These are phyloP conservation scores for Phaonia tiefii DNA, from an alignment of 2,888 invertebrate species.

Conservation along the genomic window DNA sequence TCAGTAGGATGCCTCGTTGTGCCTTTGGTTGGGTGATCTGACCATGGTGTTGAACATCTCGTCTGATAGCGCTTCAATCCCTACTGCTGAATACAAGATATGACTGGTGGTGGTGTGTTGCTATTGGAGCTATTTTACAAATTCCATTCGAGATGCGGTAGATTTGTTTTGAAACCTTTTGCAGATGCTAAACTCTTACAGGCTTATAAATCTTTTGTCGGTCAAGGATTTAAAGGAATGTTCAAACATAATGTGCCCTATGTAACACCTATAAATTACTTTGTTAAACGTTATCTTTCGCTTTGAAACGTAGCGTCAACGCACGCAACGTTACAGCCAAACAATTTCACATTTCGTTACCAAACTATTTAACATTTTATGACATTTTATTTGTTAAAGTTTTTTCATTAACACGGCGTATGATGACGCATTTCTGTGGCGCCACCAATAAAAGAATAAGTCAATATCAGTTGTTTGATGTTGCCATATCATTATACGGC, in stretches of 20 bases:
- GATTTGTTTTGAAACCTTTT: slow-evolving; percentile 61
- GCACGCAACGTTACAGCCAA: slow-evolving; percentile 14
- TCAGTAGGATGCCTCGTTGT: slow-evolving; percentile 64
- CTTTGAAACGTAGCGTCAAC: slow-evolving; percentile 5
- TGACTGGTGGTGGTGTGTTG: slow-evolving; percentile 14
- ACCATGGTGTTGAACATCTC: slow-evolving; percentile 30
- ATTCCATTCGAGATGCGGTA: slow-evolving; percentile 46
- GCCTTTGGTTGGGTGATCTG: slow-evolving; percentile 57
- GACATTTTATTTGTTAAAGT: slow-evolving; percentile 30
- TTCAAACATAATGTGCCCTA: slow-evolving; percentile 53
- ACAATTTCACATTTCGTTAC: slow-evolving; percentile 38
- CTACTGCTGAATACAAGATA: background rate
- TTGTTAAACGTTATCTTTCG: slow-evolving; percentile 57
- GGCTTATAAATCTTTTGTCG: slow-evolving; percentile 59
- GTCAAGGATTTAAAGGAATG: slow-evolving; percentile 37
- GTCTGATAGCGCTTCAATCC: slow-evolving; percentile 32
- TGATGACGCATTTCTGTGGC: slow-evolving; percentile 44
- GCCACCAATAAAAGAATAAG: slow-evolving; percentile 23
- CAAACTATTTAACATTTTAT: slow-evolving; percentile 43
- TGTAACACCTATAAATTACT: slow-evolving; percentile 64
- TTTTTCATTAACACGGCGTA: background rate
- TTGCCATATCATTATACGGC: too few species aligned
- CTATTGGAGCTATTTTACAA: slow-evolving; percentile 8
- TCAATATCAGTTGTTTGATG: background rate
- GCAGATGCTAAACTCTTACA: slow-evolving; percentile 1